These are phyloP conservation scores for Cygnus atratus DNA, from an alignment of 2,113 vertebrate genomes.

Conservation along the genomic window DNA sequence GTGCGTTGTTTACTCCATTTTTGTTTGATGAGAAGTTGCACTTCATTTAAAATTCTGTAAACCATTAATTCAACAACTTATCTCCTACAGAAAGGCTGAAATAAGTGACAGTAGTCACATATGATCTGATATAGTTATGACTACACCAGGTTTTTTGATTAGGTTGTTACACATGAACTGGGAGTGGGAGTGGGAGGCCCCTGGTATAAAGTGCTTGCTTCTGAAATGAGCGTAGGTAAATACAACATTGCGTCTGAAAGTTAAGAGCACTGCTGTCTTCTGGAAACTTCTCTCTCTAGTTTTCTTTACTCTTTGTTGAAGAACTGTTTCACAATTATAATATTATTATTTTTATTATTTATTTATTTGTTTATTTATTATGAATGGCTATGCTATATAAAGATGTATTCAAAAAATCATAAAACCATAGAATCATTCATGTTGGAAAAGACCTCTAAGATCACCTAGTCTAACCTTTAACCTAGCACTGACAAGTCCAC, in stretches of 20 bases:
- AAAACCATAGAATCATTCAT: background rate
- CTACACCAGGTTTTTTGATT: background rate
- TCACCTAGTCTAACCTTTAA: too few relatives aligned
- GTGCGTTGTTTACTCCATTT: background rate
- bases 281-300: background rate
- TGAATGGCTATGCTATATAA: background rate
- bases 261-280: background rate
- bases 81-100: background rate
- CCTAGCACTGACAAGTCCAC: too few relatives aligned
- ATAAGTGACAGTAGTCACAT: background rate
- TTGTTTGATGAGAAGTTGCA: constrained; percentile 19
- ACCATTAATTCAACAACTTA: background rate
- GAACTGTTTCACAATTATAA: background rate
- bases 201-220: background rate
- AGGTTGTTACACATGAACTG: background rate
- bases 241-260: background rate
- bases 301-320: background rate
- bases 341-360: background rate
- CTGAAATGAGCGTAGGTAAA: background rate
- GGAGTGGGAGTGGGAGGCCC: background rate
- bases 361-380: background rate
- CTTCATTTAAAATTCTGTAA: constrained; percentile 11
- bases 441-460: too few relatives aligned
- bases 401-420: background rate
- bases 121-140: background rate